Base-by-base conservation (phyloP, 2,113 vertebrate species). In the Aphelocoma coerulescens region DNA sequence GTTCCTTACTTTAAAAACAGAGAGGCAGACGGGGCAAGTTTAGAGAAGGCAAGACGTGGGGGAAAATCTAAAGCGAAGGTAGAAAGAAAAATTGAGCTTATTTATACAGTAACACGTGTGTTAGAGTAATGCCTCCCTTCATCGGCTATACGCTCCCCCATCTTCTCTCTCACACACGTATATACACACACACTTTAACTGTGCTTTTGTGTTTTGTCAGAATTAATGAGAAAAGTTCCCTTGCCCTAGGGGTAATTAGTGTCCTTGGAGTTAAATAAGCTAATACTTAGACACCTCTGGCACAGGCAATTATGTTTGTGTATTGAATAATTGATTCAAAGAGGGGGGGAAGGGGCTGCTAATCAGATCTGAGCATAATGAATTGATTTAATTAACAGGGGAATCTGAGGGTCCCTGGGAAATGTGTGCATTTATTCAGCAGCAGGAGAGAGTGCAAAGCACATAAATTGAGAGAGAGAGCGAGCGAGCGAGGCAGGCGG, bases 291-390 rank as follows among this genome's bases (percentile, higher is more conserved):
- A 99, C 99, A 99, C 99, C 99, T 99, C 99, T 99, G 99, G 99
- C 99, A 99, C 99, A 99, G 99, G 99, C 99, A 99, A 99, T 99
- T 99, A 99, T 99, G 99, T 99, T 99, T 99, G 99, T 99, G 99
- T 99, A 99, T 99, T 99, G 99, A 99, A 99, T 99, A 99, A 99
- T 99, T 99, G 99, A 99, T 99, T 99, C 99, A 99, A 99, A 99
- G 99, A 98, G 98, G 98, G 98, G 97, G 99, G 99, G 99, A 99
- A 98, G 98, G 99, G 99, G 99, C 98, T 98, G 99, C 99, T 99
- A 99, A 99, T 99, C 99, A 99, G 99, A 99, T 99, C 99, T 99
- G 99, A 99, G 99, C 99, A 99, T 99, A 99, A 99, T 99, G 99
- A 99, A 99, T 99, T 99, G 99, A 99, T 99, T 99, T 99, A 99